These are phyloP conservation scores for Tarsius wallacei DNA, from an alignment of 2,797 vertebrate species.

Conservation along the genomic window DNA sequence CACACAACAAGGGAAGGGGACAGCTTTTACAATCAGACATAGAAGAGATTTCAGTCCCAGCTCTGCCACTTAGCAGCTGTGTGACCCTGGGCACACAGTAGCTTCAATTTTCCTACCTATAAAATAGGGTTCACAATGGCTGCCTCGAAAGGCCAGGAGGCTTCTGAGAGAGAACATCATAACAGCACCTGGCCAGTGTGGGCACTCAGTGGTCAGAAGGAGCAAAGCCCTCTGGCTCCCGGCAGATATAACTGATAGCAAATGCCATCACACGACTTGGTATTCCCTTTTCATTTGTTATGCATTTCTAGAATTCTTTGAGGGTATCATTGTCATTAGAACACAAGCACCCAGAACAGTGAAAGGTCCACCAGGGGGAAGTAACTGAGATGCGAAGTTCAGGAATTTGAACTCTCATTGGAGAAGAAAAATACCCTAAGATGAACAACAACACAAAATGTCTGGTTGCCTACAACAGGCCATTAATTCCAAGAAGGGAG, in stretches of 20 bases:
- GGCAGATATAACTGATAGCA: background rate
- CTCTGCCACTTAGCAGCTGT: background rate
- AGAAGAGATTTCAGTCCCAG: background rate
- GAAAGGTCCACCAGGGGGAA: background rate
- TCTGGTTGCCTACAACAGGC: background rate
- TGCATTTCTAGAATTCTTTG: background rate
- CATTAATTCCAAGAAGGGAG: background rate
- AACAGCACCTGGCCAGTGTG: rapidly evolving
- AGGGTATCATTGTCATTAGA: background rate
- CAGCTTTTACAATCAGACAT: background rate
- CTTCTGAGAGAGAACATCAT: background rate
- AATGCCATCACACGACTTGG: background rate
- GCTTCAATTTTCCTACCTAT: background rate
- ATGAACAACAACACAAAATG: slow-evolving; percentile 19
- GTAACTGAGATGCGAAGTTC: slow-evolving; percentile 15
- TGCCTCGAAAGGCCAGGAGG: background rate
- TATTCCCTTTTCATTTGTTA: slow-evolving; percentile 39
- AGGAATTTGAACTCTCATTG: background rate
- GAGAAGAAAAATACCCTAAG: slow-evolving; percentile 41
- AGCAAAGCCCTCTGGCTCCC: background rate
- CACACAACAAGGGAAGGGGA: background rate
- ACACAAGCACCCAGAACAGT: background rate
- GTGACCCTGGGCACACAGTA: background rate
- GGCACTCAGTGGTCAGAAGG: background rate
- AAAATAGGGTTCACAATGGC: background rate